Evolutionary conservation across 2,797 vertebrate species (phyloP).

Genomic region (Notolabrus celidotus): DNA sequence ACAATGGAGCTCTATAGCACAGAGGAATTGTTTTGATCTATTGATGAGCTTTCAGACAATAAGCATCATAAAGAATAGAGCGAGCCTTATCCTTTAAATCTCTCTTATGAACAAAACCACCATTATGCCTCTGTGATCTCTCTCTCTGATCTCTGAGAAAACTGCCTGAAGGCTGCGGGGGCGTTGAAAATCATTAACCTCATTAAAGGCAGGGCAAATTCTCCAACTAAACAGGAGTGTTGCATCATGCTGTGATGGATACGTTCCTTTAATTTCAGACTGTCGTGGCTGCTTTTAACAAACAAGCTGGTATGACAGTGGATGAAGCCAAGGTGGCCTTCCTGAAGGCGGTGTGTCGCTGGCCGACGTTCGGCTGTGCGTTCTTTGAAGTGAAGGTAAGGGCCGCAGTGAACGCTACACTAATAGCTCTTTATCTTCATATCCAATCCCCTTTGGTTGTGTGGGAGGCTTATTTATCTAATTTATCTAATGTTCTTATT

Average conservation of each 20-base stretch:
- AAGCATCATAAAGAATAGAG: not conserved
- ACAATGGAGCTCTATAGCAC: conserved; percentile 3
- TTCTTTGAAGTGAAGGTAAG: conserved; percentile 98
- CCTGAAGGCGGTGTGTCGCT: conserved; percentile 89
- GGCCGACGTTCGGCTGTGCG: conserved; percentile 96
- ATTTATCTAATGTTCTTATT: conserved; percentile 23
- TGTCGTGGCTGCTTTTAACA: conserved; percentile 86
- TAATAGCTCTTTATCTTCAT: not conserved
- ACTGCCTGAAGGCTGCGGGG: conserved; percentile 41
- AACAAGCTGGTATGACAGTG: conserved; percentile 85
- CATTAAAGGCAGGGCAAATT: conserved; percentile 13
- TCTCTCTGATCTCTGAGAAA: conserved; percentile 12
- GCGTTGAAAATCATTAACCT: conserved; percentile 43
- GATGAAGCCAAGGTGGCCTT: conserved; percentile 92
- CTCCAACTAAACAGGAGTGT: not conserved
- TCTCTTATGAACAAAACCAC: conserved; percentile 37
- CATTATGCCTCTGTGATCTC: conserved; percentile 32
- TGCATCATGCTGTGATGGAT: not conserved
- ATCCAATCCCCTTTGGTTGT: not conserved
- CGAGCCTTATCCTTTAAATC: conserved; percentile 5
- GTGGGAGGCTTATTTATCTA: not conserved
- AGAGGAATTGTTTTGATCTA: conserved; percentile 5
- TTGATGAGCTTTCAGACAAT: not conserved
- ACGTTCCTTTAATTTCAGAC: conserved; percentile 76
- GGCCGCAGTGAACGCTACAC: not conserved